These are phyloP conservation scores for Oncorhynchus kisutch DNA, from an alignment of 2,113 vertebrate species.

Conservation along the genomic window DNA sequence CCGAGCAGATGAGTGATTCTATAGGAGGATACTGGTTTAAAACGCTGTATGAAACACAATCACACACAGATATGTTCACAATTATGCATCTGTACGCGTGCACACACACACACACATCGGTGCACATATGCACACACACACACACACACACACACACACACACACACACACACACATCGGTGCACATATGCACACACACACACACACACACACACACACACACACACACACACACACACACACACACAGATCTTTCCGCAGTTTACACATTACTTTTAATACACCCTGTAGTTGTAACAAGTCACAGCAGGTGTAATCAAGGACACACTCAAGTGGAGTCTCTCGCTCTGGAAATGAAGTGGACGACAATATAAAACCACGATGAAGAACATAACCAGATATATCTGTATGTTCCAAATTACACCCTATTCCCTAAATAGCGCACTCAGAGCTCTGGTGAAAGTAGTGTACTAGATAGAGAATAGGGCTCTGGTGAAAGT, in stretches of 20 bases:
- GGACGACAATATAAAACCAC: not conserved
- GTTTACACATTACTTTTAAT: slow-evolving; percentile 6
- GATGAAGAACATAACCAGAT: not conserved
- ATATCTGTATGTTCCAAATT: not conserved
- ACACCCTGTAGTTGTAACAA: not conserved
- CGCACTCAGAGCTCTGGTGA: too few relatives aligned
- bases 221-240: too few relatives aligned
- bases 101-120: too few relatives aligned
- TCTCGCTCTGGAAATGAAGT: not conserved
- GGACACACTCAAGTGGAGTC: not conserved
- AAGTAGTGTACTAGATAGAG: too few relatives aligned
- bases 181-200: too few relatives aligned
- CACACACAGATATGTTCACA: not conserved
- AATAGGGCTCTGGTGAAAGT: too few relatives aligned
- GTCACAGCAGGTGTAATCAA: slow-evolving; percentile 20
- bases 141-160: too few relatives aligned
- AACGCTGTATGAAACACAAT: not conserved
- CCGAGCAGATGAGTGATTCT: slow-evolving; percentile 42
- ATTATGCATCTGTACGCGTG: not conserved
- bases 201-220: too few relatives aligned
- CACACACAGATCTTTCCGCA: not conserved
- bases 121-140: too few relatives aligned
- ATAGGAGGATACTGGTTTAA: slow-evolving; percentile 48
- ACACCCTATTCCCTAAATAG: too few relatives aligned
- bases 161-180: too few relatives aligned